Conservation (phyloP, 2,797 vertebrate species). For the Okamejei kenojei region DNA sequence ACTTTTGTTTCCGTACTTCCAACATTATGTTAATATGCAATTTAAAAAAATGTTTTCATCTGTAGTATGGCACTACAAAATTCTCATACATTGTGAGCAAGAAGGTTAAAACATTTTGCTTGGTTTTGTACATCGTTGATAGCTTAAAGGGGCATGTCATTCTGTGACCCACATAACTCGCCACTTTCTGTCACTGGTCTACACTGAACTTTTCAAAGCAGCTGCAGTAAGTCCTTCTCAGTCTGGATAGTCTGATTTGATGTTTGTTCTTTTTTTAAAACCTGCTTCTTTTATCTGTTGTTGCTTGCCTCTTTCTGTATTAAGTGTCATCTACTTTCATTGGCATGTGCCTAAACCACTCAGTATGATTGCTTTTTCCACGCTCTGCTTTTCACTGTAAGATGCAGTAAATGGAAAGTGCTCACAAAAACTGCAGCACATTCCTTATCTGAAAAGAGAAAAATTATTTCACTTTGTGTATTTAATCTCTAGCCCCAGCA, state of each 20-base stretch:
- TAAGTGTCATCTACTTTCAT: slow-evolving; percentile 24
- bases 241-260: slow-evolving; percentile 15
- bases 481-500: slow-evolving; percentile 32
- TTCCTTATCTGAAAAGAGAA: slow-evolving; percentile 30
- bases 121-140: background rate
- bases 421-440: slow-evolving; percentile 29
- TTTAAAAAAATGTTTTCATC: background rate
- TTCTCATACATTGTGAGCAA: background rate
- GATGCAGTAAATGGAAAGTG: slow-evolving; percentile 11
- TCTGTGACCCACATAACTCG: slow-evolving; percentile 19
- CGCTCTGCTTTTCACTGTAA: slow-evolving; percentile 1
- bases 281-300: slow-evolving; percentile 32
- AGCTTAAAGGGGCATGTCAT: slow-evolving; percentile 27
- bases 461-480: slow-evolving; percentile 36
- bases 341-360: slow-evolving; percentile 4
- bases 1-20: background rate
- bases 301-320: slow-evolving; percentile 20
- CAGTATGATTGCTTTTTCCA: slow-evolving; percentile 22
- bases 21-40: background rate
- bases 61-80: background rate
- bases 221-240: background rate
- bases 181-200: background rate
- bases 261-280: background rate
- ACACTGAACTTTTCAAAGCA: slow-evolving; percentile 18
- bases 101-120: slow-evolving; percentile 14